Evolutionary conservation across 64 coral and sea anemone species (phyloP).

Genomic region (Montipora sp.): DNA sequence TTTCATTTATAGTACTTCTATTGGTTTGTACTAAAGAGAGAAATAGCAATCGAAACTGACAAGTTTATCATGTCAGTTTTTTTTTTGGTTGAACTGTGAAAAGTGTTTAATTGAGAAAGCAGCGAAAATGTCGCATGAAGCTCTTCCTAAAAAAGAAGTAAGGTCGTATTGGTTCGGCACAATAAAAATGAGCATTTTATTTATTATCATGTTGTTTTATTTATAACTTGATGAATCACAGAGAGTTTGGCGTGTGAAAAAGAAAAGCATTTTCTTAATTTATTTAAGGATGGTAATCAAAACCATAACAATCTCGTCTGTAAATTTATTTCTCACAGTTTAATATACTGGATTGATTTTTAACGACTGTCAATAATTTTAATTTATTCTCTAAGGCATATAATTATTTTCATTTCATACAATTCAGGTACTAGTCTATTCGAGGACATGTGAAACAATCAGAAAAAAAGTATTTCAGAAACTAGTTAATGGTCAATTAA

Average conservation of each 20-base stretch:
- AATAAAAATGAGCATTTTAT: slow-evolving; percentile 21
- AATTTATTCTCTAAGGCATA: background rate
- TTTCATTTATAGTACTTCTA: background rate
- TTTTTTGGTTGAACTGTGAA: background rate
- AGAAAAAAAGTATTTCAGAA: background rate
- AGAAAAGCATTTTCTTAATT: slow-evolving; percentile 42
- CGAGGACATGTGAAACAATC: background rate
- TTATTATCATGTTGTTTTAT: slow-evolving; percentile 2
- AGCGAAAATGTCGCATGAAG: background rate
- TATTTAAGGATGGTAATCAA: slow-evolving; percentile 17
- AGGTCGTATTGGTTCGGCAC: no score
- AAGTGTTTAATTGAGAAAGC: background rate
- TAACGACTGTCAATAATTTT: background rate
- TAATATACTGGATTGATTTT: slow-evolving; percentile 13
- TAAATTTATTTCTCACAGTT: background rate
- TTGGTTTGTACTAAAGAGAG: background rate
- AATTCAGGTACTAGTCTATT: background rate
- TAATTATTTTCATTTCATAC: background rate
- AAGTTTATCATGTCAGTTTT: background rate
- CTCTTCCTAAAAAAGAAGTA: background rate
- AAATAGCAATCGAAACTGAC: background rate
- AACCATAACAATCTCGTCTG: slow-evolving; percentile 14
- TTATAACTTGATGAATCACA: background rate
- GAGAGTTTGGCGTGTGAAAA: background rate
- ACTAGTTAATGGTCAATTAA: no score